Evolutionary conservation across 2,888 invertebrate genomes (phyloP).

Genomic region (Aromia moschata): DNA sequence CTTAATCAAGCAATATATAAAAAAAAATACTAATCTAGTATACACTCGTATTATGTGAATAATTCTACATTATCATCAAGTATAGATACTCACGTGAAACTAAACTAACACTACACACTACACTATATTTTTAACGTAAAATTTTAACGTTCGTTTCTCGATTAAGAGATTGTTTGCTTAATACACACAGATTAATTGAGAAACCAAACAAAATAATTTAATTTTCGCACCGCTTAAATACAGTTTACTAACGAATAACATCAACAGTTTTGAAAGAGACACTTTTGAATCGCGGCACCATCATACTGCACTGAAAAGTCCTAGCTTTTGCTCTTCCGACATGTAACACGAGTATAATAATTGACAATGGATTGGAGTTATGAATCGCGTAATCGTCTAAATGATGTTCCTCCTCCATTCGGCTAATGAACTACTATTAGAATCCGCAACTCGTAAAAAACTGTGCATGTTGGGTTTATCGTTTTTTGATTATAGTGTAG

Average conservation of each 20-base stretch:
- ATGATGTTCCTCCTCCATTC: constrained; percentile 2
- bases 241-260: constrained; percentile 9
- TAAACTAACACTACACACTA: constrained; percentile 13
- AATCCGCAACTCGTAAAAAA: constrained; percentile 30
- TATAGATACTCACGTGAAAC: constrained; percentile 16
- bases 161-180: constrained; percentile 16
- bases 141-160: constrained; percentile 14
- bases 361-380: constrained; percentile 5
- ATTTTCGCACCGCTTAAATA: constrained; percentile 2
- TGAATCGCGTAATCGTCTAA: constrained; percentile 7
- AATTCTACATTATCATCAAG: constrained; percentile 9
- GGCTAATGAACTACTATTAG: constrained; percentile 22
- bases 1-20: too few relatives aligned
- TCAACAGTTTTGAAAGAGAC: constrained; percentile 6
- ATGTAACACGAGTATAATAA: not conserved
- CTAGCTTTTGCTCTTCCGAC: constrained; percentile 1
- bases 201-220: constrained; percentile 14
- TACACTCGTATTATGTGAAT: too few relatives aligned
- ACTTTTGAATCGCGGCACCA: constrained; percentile 6
- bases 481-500: constrained; percentile 28
- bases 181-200: constrained; percentile 12
- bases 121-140: constrained; percentile 8
- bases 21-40: too few relatives aligned
- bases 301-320: constrained; percentile 2
- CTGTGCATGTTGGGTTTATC: constrained; percentile 17